Percentiles rank a stretch among this genome's conserved stretches.
Evolutionary conservation across 1,140 invertebrate genomes (phyloP).

Genomic region (Acromyrmex heyeri): DNA sequence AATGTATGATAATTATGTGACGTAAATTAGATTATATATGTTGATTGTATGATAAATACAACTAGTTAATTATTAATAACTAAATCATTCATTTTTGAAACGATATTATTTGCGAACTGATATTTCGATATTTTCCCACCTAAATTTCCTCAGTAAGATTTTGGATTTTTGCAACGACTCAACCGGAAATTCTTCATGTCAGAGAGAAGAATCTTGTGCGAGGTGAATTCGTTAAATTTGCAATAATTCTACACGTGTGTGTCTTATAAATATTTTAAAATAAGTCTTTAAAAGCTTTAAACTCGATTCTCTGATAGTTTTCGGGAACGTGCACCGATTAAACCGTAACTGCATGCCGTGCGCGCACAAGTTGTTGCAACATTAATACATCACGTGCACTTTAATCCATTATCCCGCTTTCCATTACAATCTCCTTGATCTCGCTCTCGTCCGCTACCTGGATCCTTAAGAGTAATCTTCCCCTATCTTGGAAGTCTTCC

Average conservation of each 20-base stretch:
- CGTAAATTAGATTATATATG: background rate
- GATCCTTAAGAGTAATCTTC: slow-evolving; percentile 44
- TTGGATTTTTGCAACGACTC: slow-evolving; percentile 35
- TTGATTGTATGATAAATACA: background rate
- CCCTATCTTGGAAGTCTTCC: background rate
- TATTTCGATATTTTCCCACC: background rate
- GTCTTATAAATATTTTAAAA: slow-evolving; percentile 72
- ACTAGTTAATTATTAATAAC: background rate
- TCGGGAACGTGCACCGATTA: slow-evolving; percentile 43
- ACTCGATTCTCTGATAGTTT: slow-evolving; percentile 26
- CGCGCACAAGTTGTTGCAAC: slow-evolving; percentile 39
- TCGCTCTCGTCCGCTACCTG: background rate
- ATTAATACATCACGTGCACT: slow-evolving; percentile 69
- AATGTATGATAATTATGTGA: background rate
- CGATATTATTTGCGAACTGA: background rate
- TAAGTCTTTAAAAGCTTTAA: slow-evolving; percentile 64
- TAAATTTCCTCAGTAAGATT: background rate
- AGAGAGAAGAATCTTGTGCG: background rate
- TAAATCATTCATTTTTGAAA: background rate
- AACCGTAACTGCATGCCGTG: slow-evolving; percentile 42
- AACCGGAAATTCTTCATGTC: slow-evolving; percentile 24
- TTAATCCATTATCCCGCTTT: slow-evolving; percentile 70
- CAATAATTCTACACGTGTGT: slow-evolving; percentile 65
- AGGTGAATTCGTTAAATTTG: slow-evolving; percentile 67
- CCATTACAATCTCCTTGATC: slow-evolving; percentile 24